A percentile compares a stretch with the other conserved stretches of the same genome.
Conservation (phyloP, 2,797 vertebrate species). For the Eremophila alpestris region DNA sequence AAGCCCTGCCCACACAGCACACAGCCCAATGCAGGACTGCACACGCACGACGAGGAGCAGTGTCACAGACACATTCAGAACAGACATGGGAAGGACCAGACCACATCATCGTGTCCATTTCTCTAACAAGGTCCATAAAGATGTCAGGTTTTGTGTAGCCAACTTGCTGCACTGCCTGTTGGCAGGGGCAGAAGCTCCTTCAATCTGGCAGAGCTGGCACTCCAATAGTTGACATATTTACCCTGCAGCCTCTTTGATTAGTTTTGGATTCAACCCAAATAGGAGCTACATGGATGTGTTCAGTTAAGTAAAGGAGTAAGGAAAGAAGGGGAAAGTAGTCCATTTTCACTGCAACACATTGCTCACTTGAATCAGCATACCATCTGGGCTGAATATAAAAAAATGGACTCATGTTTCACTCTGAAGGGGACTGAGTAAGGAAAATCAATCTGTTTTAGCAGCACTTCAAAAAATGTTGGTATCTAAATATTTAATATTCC, state of each 20-base stretch:
- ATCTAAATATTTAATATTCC: conserved; percentile 39
- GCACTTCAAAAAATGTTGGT: conserved; percentile 18
- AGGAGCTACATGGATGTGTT: not conserved
- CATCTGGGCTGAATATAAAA: conserved; percentile 57
- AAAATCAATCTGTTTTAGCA: conserved; percentile 18
- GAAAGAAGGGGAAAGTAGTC: conserved; percentile 17
- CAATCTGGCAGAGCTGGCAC: conserved; percentile 14
- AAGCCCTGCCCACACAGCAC: accelerated
- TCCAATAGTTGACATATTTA: conserved; percentile 54
- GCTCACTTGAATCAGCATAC: conserved; percentile 68
- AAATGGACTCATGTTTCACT: not conserved
- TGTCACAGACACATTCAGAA: not conserved
- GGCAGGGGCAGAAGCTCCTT: conserved; percentile 46
- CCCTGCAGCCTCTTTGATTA: conserved; percentile 44
- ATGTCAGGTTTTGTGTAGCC: not conserved
- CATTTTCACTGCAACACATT: conserved; percentile 58
- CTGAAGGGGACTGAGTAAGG: not conserved
- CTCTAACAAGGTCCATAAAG: not conserved
- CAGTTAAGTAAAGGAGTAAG: conserved; percentile 43
- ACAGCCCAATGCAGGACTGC: accelerated
- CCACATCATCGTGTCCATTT: not conserved
- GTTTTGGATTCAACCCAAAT: conserved; percentile 58
- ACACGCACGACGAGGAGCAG: accelerated
- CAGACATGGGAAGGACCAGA: not conserved
- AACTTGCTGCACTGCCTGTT: not conserved